phyloP scores from a whole-genome alignment of 2,888 invertebrate genomes.

The Dolomedes plantarius region DNA sequence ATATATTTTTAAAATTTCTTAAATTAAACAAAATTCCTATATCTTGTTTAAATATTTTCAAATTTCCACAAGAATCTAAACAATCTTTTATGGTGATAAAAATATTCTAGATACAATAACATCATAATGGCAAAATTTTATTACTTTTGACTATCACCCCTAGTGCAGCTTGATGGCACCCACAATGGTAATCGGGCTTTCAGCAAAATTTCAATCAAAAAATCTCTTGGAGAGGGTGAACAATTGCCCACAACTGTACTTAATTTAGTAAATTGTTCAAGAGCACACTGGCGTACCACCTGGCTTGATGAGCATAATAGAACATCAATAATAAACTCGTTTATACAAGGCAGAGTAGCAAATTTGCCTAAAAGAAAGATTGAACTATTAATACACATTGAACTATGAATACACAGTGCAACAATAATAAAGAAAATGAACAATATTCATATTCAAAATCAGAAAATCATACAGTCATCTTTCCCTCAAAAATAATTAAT shows the following conservation, averaged over 20 bases:
- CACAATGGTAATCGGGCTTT: constrained; percentile 79
- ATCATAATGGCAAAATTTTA: too few species aligned
- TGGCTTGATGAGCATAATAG: constrained; percentile 77
- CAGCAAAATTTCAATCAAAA: constrained; percentile 76
- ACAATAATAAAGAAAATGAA: neutral
- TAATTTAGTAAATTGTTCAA: constrained; percentile 77
- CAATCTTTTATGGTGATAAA: too few species aligned
- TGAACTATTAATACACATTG: neutral
- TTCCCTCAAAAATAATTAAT: neutral
- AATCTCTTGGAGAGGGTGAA: constrained; percentile 74
- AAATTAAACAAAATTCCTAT: too few species aligned
- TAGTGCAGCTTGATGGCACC: constrained; percentile 77
- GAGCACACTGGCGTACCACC: constrained; percentile 77
- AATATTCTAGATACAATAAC: too few species aligned
- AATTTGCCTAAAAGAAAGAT: constrained; percentile 76
- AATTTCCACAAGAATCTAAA: too few species aligned
- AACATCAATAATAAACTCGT: constrained; percentile 79
- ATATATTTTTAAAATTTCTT: too few species aligned
- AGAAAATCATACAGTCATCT: neutral
- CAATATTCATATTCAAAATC: neutral
- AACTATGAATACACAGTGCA: neutral
- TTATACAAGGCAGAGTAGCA: constrained; percentile 77
- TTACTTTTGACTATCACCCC: constrained; percentile 78
- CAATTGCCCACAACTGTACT: constrained; percentile 75
- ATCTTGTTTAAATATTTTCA: too few species aligned